A percentile compares a stretch with the other conserved stretches of the same genome.
Evolutionary conservation across 2,113 vertebrate species (phyloP).

Genomic region (Struthio camelus): DNA sequence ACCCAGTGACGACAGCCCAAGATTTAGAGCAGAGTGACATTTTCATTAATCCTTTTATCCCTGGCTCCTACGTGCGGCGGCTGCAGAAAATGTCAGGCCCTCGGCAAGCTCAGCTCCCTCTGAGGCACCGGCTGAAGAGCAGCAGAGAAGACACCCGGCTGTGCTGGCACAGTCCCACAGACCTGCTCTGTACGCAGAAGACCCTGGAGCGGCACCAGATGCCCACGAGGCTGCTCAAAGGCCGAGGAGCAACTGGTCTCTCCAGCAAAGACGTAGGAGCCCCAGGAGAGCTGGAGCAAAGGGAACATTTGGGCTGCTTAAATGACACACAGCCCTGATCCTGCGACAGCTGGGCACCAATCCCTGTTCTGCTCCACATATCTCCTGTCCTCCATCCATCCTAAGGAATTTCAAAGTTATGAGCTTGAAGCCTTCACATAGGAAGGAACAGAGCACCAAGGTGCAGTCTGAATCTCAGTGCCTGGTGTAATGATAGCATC

Average conservation of each 20-base stretch:
- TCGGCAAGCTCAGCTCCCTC: background rate
- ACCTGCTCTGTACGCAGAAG: background rate
- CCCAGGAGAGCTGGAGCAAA: background rate
- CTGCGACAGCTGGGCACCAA: background rate
- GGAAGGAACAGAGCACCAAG: background rate
- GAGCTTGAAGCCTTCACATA: background rate
- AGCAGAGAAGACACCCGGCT: background rate
- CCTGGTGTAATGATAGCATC: background rate
- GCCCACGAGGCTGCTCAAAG: background rate
- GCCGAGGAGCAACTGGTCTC: rapidly evolving
- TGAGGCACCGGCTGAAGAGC: background rate
- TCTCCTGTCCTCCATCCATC: background rate
- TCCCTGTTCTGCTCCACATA: background rate
- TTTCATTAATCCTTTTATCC: slow-evolving; percentile 37
- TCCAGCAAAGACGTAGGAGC: background rate
- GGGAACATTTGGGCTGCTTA: too few relatives aligned
- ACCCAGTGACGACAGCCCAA: background rate
- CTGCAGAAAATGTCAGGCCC: slow-evolving; percentile 11
- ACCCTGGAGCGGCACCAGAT: background rate
- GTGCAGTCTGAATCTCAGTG: background rate
- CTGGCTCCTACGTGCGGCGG: background rate
- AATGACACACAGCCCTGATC: background rate
- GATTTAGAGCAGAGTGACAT: background rate
- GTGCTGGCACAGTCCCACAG: background rate
- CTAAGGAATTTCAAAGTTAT: background rate